Base-by-base conservation (phyloP, 2,113 vertebrate species). In the Lasiurus borealis region DNA sequence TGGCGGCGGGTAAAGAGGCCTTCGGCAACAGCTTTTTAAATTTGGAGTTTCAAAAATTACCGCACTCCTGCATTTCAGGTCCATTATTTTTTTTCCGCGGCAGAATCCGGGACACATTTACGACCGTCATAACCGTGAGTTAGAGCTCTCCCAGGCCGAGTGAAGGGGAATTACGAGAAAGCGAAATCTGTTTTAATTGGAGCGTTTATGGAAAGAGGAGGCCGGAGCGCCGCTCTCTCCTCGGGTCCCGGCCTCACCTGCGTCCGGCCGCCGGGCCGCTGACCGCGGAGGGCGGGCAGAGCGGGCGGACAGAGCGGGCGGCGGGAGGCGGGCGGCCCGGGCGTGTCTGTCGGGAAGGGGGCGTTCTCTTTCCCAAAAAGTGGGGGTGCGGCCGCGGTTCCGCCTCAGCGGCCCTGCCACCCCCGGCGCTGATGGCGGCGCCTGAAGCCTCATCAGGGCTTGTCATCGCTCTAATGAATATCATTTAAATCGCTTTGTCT, bases 401-500 rank as follows among this genome's bases (percentile, higher is more conserved):
- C 97, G 98, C 99, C 99, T 99, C 98, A 98, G 75, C 98, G 98
- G 97, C 98, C 98, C 97, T 98, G 98, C 99, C 99, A 99, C 99
- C 98, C 99, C 98, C 98, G 98, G 98, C 12, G 98, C 99, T 99
- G 99, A 99, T 98, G 99, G 98, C 12, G 98, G 98, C 46, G 46
- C 46, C 99, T 99, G 99, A 99, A 99, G 99, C 98, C 99, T 99
- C 99, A 99, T 99, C 99, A 99, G 98, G 98, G 98, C 99, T 99
- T 99, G 99, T 99, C 99, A 99, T 99, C 98, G 98, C 99, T 99
- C 99, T 99, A 99, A 99, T 99, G 99, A 99, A 99, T 99, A 99
- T 99, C 99, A 99, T 99, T 99, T 99, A 99, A 99, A 99, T 99
- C 99, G 99, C 99, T 99, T 99, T 99, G 99, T 99, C 99, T 99